Conservation (phyloP, 2,797 vertebrate genomes). For the Protonibea diacanthus region DNA sequence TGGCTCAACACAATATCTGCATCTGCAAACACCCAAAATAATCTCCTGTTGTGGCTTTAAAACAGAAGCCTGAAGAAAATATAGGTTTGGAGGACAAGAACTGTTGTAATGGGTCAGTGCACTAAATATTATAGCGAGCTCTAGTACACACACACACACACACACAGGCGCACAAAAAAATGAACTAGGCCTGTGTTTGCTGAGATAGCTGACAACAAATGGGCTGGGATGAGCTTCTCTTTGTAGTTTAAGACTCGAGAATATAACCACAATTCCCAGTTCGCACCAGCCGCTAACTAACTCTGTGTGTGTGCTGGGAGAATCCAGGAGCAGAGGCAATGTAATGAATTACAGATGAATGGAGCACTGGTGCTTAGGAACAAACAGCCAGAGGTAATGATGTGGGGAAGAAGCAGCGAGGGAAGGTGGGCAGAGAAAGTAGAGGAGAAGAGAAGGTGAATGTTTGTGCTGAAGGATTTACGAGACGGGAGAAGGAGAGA, state of each 20-base stretch:
- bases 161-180: slow-evolving; percentile 17
- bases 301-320: slow-evolving; percentile 29
- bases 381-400: slow-evolving; percentile 46
- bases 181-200: slow-evolving; percentile 40
- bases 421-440: not conserved
- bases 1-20: not conserved
- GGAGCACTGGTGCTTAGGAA: slow-evolving; percentile 43
- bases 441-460: not conserved
- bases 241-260: slow-evolving; percentile 56
- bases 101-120: slow-evolving; percentile 23
- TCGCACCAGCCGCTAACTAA: slow-evolving; percentile 34
- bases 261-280: slow-evolving; percentile 66
- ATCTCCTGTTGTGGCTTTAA: slow-evolving; percentile 2
- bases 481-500: not conserved
- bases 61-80: slow-evolving; percentile 14
- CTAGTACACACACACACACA: slow-evolving; percentile 1
- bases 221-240: slow-evolving; percentile 53
- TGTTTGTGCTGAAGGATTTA: not conserved
- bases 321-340: slow-evolving; percentile 38
- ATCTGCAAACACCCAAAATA: no score
- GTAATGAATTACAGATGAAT: slow-evolving; percentile 70
- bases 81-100: slow-evolving; percentile 38
- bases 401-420: slow-evolving; percentile 3
- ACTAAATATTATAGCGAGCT: not conserved
- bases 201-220: slow-evolving; percentile 58